A percentile compares a stretch with the other conserved stretches of the same genome.
Conservation (phyloP, 2,113 vertebrate genomes). For the Phaetusa simplex region DNA sequence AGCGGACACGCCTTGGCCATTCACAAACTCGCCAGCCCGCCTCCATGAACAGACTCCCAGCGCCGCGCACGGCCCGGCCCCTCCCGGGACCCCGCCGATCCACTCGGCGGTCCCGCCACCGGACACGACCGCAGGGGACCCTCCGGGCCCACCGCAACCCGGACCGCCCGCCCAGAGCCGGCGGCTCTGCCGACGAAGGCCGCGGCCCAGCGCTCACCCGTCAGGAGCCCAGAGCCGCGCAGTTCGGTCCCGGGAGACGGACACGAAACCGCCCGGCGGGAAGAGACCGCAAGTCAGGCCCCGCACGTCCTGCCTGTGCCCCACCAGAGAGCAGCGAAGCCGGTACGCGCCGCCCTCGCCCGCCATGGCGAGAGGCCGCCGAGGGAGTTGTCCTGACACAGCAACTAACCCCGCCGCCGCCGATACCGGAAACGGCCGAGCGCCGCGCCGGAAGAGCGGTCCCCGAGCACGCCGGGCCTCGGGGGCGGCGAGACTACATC, state of each 20-base stretch:
- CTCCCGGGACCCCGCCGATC: no score
- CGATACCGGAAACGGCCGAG: conserved; percentile 10
- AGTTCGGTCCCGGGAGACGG: conserved; percentile 92
- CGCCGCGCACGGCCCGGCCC: not conserved
- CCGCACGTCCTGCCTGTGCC: conserved; percentile 92
- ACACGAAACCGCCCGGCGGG: conserved; percentile 87
- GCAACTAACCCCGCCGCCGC: not conserved
- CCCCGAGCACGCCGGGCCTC: fast-evolving
- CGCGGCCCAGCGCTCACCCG: conserved; percentile 70
- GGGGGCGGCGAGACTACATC: fast-evolving
- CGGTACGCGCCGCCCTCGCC: conserved; percentile 74
- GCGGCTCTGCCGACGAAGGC: no score
- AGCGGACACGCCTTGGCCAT: fast-evolving
- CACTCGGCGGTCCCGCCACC: fast-evolving
- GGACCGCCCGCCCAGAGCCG: not conserved
- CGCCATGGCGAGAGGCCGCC: conserved; percentile 57
- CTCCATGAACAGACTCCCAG: not conserved
- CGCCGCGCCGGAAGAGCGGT: not conserved
- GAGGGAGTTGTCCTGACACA: conserved; percentile 68
- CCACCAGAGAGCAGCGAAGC: conserved; percentile 88
- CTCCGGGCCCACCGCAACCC: not conserved
- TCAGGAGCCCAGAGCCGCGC: conserved; percentile 91
- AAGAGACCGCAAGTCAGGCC: conserved; percentile 80
- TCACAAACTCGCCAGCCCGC: fast-evolving
- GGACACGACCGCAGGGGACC: fast-evolving